Conservation (phyloP, 1,140 invertebrate species). For the Aphelenchoides besseyi region DNA sequence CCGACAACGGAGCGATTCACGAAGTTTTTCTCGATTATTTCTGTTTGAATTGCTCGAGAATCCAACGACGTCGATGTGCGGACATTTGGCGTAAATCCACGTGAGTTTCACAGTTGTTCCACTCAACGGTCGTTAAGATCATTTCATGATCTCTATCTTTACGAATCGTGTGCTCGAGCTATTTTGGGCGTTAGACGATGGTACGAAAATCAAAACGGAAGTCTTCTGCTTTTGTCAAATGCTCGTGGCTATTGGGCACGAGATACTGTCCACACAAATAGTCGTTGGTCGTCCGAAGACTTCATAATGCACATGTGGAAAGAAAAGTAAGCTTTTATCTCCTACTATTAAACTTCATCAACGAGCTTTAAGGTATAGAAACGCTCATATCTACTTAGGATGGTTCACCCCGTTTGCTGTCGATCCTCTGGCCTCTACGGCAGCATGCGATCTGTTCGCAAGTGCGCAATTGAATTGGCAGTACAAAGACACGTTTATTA, state of each 20-base stretch:
- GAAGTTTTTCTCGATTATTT: conserved; percentile 43
- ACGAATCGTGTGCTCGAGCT: conserved; percentile 38
- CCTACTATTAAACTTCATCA: neutral
- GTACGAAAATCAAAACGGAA: conserved; percentile 22
- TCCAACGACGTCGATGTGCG: conserved; percentile 9
- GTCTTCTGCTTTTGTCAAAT: conserved; percentile 21
- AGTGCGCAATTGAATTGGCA: neutral
- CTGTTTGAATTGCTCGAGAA: conserved; percentile 20
- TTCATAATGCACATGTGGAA: conserved; percentile 28
- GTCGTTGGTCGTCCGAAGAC: conserved; percentile 25
- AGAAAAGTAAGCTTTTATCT: conserved; percentile 13
- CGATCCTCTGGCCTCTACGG: neutral
- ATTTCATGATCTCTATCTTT: conserved; percentile 35
- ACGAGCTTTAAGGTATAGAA: neutral
- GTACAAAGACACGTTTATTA: conserved; percentile 3
- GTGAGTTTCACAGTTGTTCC: no score
- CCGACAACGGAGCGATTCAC: conserved; percentile 50
- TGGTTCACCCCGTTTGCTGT: conserved; percentile 5
- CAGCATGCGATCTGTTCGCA: neutral
- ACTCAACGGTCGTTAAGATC: no score
- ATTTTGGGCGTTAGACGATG: conserved; percentile 39
- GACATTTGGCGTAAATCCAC: conserved; percentile 32
- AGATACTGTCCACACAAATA: conserved; percentile 41
- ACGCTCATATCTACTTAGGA: neutral
- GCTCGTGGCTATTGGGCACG: conserved; percentile 38